Evolutionary conservation across 2,113 vertebrate species (phyloP), one percentile per base, ranked within the genome.

Genomic region (Ammodytes marinus): DNA sequence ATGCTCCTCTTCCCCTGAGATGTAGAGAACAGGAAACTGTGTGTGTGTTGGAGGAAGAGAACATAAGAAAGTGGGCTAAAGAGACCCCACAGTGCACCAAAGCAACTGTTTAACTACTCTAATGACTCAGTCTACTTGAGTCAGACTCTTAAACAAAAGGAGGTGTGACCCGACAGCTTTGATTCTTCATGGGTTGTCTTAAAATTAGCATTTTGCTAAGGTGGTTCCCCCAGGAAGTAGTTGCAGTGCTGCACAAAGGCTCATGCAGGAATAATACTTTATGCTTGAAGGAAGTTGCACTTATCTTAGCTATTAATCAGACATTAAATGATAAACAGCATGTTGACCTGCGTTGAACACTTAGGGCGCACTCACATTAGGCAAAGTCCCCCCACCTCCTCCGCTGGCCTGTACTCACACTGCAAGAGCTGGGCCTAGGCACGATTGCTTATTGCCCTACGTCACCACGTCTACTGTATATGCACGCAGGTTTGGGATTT

Each of bases 191-290:
- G 40, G 8, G 11, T 69, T 57, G 80, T 53, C 67, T 83, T 60
- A 79, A 68, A 82, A 74, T 15, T 80, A 80, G 81, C 83, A 27
- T 82, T 27, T 87, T 85, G 88, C 85, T 87, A 80, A 90, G 85
- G 89, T 90, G 80, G 86, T 90, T 91, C 83, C 82, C 89, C 82
- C 75, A 90, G 91, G 89, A 93, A 88, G 86, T 79, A 64, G 61
- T 45, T 69, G 74, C 84, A 82, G 50, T 39, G 67, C 66, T 82
- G 85, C 82, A 79, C 72, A 84, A 74, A 74, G 45, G n/a, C 68
- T 72, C 37, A 77, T 46, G 49, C 54, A 85, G 46, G 15, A 53
- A 83, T 9, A 59, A 57, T 8, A 40, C 47, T 61, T 78, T 27
- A 82, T 60, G 80, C 74, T 88, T 70, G 45, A 84, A 64, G 17